Evolutionary conservation across 2,888 invertebrate genomes (phyloP), one percentile per base, ranked within the genome.

Genomic region (Ypsolopha scabrella): DNA sequence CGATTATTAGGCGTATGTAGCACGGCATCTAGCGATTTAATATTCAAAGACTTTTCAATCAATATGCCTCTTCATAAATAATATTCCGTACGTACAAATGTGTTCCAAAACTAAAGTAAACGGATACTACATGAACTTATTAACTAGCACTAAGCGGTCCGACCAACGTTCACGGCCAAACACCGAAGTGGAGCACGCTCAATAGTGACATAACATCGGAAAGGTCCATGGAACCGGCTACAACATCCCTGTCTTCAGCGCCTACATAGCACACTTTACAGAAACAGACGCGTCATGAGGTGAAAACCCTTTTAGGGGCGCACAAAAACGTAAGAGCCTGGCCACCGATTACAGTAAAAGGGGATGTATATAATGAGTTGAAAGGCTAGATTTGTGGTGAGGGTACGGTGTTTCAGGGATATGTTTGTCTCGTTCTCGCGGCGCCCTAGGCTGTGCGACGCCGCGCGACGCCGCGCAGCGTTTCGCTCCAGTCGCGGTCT

Each of bases 401-500:
- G 67, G 64, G 72, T 63, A 71, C 67, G 63, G 63, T 61, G 65
- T 59, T 63, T 65, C 52, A 56, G 60, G 67, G 58, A 70, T 82
- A 79, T 78, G 65, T 72, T 72, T 72, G 83, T 85, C 83, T 77
- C 72, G 80, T 81, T 83, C 86, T 68, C 78, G 67, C 82, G 74
- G 68, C 75, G 80, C 78, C 74, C 76, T 75, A 78, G 80, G 77
- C 75, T 76, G 81, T 47, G 47, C 47, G 47, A 35, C 43, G 43
- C 43, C 6, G 43, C 4, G 43, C 47, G 41, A 33, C 78, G 76
- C 71, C 79, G 82, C 79, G 76, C 79, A 72, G 71, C 72, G 75
- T 46, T 46, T 54, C 79, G 81, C 78, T 76, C 80, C 85, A 86
- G 85, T 87, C 86, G 85, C 83, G 82, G 82, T 85, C 77, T 73